These are phyloP conservation scores for Distichodus sexfasciatus DNA, from an alignment of 2,797 vertebrate genomes.

Conservation along the genomic window DNA sequence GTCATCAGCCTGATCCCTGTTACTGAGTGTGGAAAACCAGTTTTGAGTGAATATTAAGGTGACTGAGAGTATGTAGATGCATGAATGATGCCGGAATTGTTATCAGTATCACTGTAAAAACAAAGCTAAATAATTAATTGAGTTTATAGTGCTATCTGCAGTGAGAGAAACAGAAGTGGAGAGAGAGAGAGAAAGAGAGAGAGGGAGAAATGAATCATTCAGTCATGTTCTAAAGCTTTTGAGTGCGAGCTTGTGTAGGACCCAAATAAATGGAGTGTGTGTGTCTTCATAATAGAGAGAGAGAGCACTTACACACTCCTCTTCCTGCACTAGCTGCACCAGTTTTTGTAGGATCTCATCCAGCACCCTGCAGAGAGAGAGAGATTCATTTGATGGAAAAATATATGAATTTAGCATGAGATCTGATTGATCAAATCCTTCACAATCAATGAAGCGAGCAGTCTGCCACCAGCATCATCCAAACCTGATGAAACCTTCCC, in stretches of 20 bases:
- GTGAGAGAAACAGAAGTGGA: constrained; percentile 1
- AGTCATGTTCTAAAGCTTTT: constrained; percentile 1
- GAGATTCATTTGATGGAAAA: constrained; percentile 7
- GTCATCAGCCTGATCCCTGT: too few species aligned
- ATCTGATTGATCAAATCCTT: too few species aligned
- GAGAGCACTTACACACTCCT: constrained; percentile 30
- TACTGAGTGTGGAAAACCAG: too few species aligned
- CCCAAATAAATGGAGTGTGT: background rate
- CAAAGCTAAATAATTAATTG: constrained; percentile 43
- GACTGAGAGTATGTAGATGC: constrained; percentile 39
- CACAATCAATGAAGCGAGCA: too few species aligned
- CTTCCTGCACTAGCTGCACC: constrained; percentile 77
- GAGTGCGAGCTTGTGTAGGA: background rate
- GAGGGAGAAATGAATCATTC: constrained; percentile 12
- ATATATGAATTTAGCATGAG: background rate
- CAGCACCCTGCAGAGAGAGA: constrained; percentile 75
- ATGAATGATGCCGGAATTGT: constrained; percentile 38
- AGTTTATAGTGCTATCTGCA: constrained; percentile 35
- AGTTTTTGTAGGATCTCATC: constrained; percentile 89
- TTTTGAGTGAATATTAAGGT: constrained; percentile 39
- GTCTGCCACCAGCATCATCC: too few species aligned
- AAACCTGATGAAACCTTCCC: too few species aligned
- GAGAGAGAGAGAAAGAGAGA: constrained; percentile 1
- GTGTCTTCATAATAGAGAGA: constrained; percentile 23
- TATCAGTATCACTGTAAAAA: constrained; percentile 45